A percentile compares a stretch with the other conserved stretches of the same genome.
Evolutionary conservation across 1,140 invertebrate species (phyloP).

Genomic region (Bicyclus anynana): DNA sequence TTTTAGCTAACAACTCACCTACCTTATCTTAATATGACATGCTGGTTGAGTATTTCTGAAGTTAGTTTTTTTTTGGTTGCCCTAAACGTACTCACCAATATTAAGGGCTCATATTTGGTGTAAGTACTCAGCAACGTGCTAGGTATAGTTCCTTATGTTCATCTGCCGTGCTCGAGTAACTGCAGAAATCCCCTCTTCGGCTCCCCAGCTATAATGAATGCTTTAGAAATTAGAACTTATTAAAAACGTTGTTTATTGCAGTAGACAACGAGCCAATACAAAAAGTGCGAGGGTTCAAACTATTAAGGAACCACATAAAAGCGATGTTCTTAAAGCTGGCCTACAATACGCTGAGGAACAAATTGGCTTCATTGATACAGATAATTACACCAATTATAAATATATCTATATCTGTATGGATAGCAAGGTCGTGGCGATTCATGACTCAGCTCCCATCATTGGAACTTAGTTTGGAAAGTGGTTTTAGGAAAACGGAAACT

Average conservation of each 20-base stretch:
- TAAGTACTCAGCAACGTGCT: too few relatives aligned
- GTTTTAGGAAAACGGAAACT: constrained; percentile 55
- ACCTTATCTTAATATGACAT: too few relatives aligned
- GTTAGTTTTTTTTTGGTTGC: too few relatives aligned
- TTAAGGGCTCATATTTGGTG: too few relatives aligned
- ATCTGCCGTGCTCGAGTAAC: too few relatives aligned
- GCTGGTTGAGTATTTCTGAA: too few relatives aligned
- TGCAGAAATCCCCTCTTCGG: too few relatives aligned
- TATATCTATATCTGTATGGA: constrained; percentile 78
- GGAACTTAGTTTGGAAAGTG: constrained; percentile 57
- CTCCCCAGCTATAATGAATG: too few relatives aligned
- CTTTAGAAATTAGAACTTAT: neutral
- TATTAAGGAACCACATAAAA: constrained; percentile 78
- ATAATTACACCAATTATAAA: constrained; percentile 80
- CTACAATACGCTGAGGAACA: constrained; percentile 77
- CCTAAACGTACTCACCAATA: too few relatives aligned
- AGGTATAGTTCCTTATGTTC: too few relatives aligned
- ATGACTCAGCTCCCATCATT: constrained; percentile 66
- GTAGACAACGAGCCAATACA: constrained; percentile 50
- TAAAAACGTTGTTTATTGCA: constrained; percentile 25
- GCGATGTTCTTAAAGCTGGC: constrained; percentile 82
- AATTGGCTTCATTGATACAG: constrained; percentile 78
- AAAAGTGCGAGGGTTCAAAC: constrained; percentile 59
- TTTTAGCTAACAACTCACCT: too few relatives aligned
- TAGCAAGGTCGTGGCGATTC: constrained; percentile 69